Evolutionary conservation across 1,140 invertebrate species (phyloP).

Genomic region (Nixonia krombeini): DNA sequence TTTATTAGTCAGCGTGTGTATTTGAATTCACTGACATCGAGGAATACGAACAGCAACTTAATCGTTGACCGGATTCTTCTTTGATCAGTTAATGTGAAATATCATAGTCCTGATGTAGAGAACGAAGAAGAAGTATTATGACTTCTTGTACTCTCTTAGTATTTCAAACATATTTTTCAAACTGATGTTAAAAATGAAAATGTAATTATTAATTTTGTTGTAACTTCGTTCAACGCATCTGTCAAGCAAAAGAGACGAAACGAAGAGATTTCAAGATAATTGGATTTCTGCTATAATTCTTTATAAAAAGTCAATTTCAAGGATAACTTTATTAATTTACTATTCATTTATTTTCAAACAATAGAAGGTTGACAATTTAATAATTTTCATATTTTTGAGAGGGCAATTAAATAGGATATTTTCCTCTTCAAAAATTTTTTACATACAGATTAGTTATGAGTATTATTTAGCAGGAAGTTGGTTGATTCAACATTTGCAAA

Average conservation of each 20-base stretch:
- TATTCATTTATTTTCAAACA: no score
- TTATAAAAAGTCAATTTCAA: no score
- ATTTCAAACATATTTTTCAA: no score
- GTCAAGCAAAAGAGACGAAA: constrained; percentile 6
- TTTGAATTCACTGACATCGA: constrained; percentile 26
- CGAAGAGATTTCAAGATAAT: constrained; percentile 18
- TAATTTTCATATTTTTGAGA: no score
- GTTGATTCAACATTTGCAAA: no score
- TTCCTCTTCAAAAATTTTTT: no score
- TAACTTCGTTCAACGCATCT: constrained; percentile 24
- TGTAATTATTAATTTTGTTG: background rate
- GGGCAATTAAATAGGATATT: no score
- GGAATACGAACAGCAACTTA: constrained; percentile 32
- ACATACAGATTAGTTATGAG: no score
- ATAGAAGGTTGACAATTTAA: no score
- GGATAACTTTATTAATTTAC: no score
- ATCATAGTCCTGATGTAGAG: constrained; percentile 5
- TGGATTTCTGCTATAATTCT: no score
- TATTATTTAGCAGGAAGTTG: no score
- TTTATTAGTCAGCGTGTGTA: constrained; percentile 24
- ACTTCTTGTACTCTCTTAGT: background rate
- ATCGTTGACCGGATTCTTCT: constrained; percentile 37
- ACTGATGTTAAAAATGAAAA: background rate
- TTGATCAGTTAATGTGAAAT: constrained; percentile 8
- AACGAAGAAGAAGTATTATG: constrained; percentile 37